Evolutionary conservation across 2,113 vertebrate genomes (phyloP).

Genomic region (Proterorhinus semilunaris): DNA sequence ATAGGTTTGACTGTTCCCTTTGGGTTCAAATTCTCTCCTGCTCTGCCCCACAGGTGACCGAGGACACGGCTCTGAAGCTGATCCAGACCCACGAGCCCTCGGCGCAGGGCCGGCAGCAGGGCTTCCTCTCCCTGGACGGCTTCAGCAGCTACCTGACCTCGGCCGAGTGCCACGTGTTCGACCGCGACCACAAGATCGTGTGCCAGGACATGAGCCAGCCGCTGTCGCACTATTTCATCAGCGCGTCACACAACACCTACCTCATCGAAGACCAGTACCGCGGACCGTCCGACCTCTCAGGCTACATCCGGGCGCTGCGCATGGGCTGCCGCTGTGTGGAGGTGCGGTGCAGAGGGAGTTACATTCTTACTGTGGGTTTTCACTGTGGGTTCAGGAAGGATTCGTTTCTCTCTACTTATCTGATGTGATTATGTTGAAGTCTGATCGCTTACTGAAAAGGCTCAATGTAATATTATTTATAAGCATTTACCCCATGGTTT

Average conservation of each 20-base stretch:
- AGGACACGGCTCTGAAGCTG: constrained; percentile 88
- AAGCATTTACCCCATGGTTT: too few relatives aligned
- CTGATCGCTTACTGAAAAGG: too few relatives aligned
- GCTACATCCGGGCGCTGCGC: constrained; percentile 91
- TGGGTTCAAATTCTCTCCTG: too few relatives aligned
- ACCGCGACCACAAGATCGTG: constrained; percentile 86
- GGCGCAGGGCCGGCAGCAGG: constrained; percentile 84
- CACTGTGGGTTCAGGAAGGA: too few relatives aligned
- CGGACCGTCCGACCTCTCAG: constrained; percentile 89
- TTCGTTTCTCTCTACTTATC: too few relatives aligned
- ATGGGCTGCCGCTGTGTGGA: constrained; percentile 95
- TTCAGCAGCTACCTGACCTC: constrained; percentile 95
- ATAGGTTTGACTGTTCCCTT: too few relatives aligned
- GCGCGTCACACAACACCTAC: constrained; percentile 94
- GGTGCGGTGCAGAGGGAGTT: too few relatives aligned
- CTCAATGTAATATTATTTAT: too few relatives aligned
- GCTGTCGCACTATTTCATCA: constrained; percentile 94
- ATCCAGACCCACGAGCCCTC: constrained; percentile 90
- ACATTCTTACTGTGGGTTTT: too few relatives aligned
- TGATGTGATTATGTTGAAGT: too few relatives aligned
- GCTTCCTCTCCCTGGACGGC: constrained; percentile 90
- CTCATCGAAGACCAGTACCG: constrained; percentile 94
- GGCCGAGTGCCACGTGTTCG: constrained; percentile 88
- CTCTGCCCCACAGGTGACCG: constrained; percentile 75
- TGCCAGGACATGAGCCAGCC: constrained; percentile 94